phyloP scores from a whole-genome alignment of 2,888 invertebrate genomes.

The Campoplex nolae region DNA sequence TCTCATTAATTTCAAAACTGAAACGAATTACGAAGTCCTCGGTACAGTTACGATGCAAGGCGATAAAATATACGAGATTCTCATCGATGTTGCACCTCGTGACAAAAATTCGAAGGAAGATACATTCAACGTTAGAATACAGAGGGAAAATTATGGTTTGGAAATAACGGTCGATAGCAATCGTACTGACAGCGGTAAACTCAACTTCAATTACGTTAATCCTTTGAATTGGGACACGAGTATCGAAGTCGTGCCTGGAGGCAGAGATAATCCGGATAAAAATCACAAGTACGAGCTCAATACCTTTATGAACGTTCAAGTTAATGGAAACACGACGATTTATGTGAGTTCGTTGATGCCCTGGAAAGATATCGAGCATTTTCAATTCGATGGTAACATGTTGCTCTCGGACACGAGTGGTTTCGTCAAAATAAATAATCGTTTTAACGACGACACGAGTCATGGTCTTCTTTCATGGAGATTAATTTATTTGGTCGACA shows the following conservation, averaged over 20 bases:
- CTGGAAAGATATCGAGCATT: constrained; percentile 82
- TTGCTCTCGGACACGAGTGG: constrained; percentile 79
- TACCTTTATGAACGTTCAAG: constrained; percentile 77
- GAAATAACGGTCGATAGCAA: constrained; percentile 58
- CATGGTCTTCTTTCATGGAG: constrained; percentile 85
- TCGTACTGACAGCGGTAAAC: constrained; percentile 68
- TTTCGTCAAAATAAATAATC: constrained; percentile 78
- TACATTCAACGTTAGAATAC: constrained; percentile 69
- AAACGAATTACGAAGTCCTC: constrained; percentile 62
- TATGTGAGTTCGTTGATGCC: constrained; percentile 83
- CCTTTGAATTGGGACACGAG: constrained; percentile 78
- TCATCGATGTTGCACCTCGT: constrained; percentile 15
- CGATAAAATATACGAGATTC: constrained; percentile 28
- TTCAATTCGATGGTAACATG: constrained; percentile 82
- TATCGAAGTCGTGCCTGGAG: constrained; percentile 21
- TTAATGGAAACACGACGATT: constrained; percentile 79
- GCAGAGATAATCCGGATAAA: not conserved
- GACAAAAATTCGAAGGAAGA: constrained; percentile 23
- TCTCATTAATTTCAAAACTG: constrained; percentile 71
- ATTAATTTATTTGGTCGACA: constrained; percentile 85
- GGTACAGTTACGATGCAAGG: constrained; percentile 65
- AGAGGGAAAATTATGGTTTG: constrained; percentile 72
- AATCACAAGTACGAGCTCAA: constrained; percentile 68
- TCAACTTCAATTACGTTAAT: constrained; percentile 74
- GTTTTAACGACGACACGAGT: constrained; percentile 84